Base-by-base conservation (phyloP, 2,797 vertebrate species). In the Rhadinocentrus ornatus region DNA sequence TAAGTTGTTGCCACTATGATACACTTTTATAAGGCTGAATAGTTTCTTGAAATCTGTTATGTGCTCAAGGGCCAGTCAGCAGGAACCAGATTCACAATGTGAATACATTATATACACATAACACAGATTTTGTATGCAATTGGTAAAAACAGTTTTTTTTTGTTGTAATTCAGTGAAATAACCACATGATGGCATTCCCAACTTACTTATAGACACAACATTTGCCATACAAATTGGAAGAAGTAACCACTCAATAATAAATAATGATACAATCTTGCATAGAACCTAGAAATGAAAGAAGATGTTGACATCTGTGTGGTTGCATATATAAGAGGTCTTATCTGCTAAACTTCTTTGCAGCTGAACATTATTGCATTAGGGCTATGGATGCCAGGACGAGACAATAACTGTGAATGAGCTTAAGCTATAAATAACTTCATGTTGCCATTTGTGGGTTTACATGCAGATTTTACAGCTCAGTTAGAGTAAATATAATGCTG, bases 101-200 rank as follows among this genome's bases (percentile, higher is more conserved):
- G 16, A 55, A 18, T 31, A 24, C 16, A 24, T 39, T 39, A 39
- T 20, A 31, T n/a, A 22, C 20, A 66, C 13, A 52, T 61, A 62
- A 54, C 39, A 62, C 46, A 27, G 12, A 37, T n/a, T 52, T 66
- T 22, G 22, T 37, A 61, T 60, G 55, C 46, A 65, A n/a, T n/a
- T 64, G 10, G 31, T 32, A 27, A 29, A 37, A 62, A 11, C 34
- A 32, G 8, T 26, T 16, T 11, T 37, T 60, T 54, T 35, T 32
- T 2, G 1, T n/a, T 84, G 83, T 63, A 87, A 76, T 78, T 73
- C 0, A 66, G 44, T 1, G 44, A 6, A 20, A 7, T 1, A 16
- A 56, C 86, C 91, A 89, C 86, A 84, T 2, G 90, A 72, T 84
- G 88, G 86, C 3, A 20, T 0, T 70, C 39, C 27, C 41, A 22